phyloP scores from a whole-genome alignment of 2,888 invertebrate species.

The Cerceris ruficornis region DNA sequence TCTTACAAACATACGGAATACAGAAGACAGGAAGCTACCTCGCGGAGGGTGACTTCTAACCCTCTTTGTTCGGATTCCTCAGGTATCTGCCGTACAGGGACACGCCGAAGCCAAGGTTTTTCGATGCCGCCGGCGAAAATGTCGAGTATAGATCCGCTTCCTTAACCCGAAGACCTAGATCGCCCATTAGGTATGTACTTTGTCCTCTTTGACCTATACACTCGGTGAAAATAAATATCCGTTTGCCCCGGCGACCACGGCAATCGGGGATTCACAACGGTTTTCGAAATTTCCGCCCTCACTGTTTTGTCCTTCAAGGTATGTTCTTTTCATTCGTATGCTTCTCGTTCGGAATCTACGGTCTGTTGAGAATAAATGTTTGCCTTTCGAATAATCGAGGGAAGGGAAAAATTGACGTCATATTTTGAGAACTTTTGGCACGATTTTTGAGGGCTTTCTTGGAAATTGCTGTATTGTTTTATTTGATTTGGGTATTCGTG shows the following conservation, averaged over 20 bases:
- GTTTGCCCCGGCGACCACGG: too few species aligned
- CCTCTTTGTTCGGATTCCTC: constrained; percentile 7
- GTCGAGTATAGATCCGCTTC: background rate
- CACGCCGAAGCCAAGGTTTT: constrained; percentile 39
- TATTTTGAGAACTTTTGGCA: background rate
- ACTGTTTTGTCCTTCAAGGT: too few species aligned
- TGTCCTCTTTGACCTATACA: background rate
- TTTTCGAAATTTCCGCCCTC: too few species aligned
- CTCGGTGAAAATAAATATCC: too few species aligned
- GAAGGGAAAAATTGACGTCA: background rate
- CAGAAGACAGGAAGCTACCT: background rate
- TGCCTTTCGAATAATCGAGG: too few species aligned
- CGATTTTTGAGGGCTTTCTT: background rate
- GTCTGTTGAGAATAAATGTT: too few species aligned
- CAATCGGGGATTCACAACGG: too few species aligned
- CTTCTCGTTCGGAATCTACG: too few species aligned
- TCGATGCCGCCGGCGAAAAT: background rate
- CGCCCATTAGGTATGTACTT: constrained; percentile 44
- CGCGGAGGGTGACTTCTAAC: background rate
- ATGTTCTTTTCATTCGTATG: too few species aligned
- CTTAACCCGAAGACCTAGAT: constrained; percentile 40
- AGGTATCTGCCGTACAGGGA: constrained; percentile 41
- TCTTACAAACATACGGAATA: background rate
- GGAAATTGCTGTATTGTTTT: background rate
- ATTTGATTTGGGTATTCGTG: background rate